Evolutionary conservation across 2,888 invertebrate genomes (phyloP), one percentile per base, ranked within the genome.

Genomic region (Dynastes maya): DNA sequence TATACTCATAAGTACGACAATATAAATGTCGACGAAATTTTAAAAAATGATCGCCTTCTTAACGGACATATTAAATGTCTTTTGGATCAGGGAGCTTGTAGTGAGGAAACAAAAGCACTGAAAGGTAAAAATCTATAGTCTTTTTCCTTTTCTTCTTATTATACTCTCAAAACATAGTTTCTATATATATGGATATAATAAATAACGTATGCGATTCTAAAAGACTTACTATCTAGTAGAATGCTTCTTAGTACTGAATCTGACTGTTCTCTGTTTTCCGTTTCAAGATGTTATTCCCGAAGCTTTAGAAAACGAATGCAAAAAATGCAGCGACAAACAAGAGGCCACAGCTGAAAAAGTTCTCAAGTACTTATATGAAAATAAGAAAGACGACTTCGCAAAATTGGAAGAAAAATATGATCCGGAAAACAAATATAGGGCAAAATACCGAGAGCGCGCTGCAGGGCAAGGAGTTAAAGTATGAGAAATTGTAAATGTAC

Each of bases 1-100:
- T 94, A 94, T 85, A 92, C 93, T 0, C 90, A 91, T 78, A 94
- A 92, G 83, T 95, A 92, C 84, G 94, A 94, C 86, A 92, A 93
- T 85, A 88, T 95, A 72, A 90, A 95, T 86, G 77, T 95, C 78
- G 91, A 94, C 70, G 92, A 92, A 84, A 92, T 95, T 81, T 86
- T 95, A 29, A 86, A 83, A 3, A 95, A 92, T 87, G 91, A 93
- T 49, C 90, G 94, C 45, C 88, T 95, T n/a, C 87, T 95, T 2
- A 88, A 89, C 49, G 92, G 91, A 63, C 94, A 95, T 84, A 88
- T 92, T 64, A 91, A 93, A 80, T 95, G 95, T 83, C 84, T 95
- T 55, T 86, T 94, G 83, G 92, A 91, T 0, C 89, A 88, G 78
- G 92, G 92, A 11, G 91, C 90, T 63, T 95, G 95, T 86, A 94